Evolutionary conservation across 1,140 invertebrate genomes (phyloP).

Genomic region (Cyphomyrmex costatus): DNA sequence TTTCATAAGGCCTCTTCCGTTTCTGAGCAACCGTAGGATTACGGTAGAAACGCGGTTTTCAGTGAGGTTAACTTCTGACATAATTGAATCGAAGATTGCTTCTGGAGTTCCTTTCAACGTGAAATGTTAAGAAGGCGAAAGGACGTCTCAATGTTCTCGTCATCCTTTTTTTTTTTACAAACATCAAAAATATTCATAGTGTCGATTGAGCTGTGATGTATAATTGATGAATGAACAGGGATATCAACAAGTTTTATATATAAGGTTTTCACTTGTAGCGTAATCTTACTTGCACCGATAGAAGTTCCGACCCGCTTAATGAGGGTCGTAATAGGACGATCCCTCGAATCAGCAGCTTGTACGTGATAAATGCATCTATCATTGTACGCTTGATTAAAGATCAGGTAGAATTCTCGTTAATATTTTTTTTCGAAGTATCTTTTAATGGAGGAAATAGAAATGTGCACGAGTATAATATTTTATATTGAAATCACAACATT

Average conservation of each 20-base stretch:
- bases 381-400: slow-evolving; percentile 29
- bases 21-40: background rate
- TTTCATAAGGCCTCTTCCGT: background rate
- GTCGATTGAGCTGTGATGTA: slow-evolving; percentile 24
- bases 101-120: slow-evolving; percentile 9
- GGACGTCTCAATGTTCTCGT: background rate
- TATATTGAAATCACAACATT: background rate
- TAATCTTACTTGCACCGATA: slow-evolving; percentile 56
- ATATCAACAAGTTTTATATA: slow-evolving; percentile 10
- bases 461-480: slow-evolving; percentile 4
- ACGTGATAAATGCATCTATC: slow-evolving; percentile 47
- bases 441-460: background rate
- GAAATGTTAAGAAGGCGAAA: slow-evolving; percentile 24
- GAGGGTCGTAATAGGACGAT: slow-evolving; percentile 58
- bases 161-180: slow-evolving; percentile 1
- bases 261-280: slow-evolving; percentile 52
- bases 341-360: slow-evolving; percentile 50
- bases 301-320: slow-evolving; percentile 49
- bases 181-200: background rate
- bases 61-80: slow-evolving; percentile 10
- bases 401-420: background rate
- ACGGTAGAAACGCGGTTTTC: slow-evolving; percentile 12
- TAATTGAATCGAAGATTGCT: slow-evolving; percentile 42
- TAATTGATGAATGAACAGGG: background rate
- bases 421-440: background rate